Base-by-base conservation (phyloP, 2,888 invertebrate species). In the Cyclophora albipunctata region DNA sequence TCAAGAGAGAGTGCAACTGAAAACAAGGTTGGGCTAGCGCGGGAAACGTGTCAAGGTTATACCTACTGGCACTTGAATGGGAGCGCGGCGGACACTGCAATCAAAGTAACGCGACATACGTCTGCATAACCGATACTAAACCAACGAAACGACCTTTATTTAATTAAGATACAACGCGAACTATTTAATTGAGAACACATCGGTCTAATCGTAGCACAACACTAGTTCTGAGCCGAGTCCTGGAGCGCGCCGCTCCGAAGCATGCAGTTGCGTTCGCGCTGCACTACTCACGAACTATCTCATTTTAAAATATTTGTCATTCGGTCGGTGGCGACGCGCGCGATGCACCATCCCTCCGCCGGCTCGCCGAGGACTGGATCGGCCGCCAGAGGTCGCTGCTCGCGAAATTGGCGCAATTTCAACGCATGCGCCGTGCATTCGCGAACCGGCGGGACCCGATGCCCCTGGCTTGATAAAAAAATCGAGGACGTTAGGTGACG, bases 401-500 rank as follows among this genome's bases (percentile, higher is more conserved):
- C 62, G 73, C 78, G 72, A 82, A 87, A 88, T 87, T 87, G 87
- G 87, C 87, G 87, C 87, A 88, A 85, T 84, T 84, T 78, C 60
- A 59, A 72, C 87, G 86, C 87, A 86, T 83, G 87, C 87, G 87
- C 75, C 51, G 52, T 70, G 70, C 71, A 78, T 71, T 74, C 67
- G 73, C 76, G 73, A 78, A 73, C 81, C 80, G 82, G 81, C 81
- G 77, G 78, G 75, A 76, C 68, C 76, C 79, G 77, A 80, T 74
- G 73, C 78, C 81, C 81, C 80, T 75, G 72, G 81, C 75, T 76
- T 81, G 80, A 82, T 83, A 82, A 78, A 79, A 84, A 86, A 85
- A 86, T 86, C 84, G 85, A 84, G 85, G 83, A 85, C 86, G 83
- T 79, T 78, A 79, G 71, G 78, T 87, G 87, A 88, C 87, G 87